Evolutionary conservation across 1,140 invertebrate species (phyloP), one percentile per base, ranked within the genome.

Genomic region (Rhagoletis pomonella): DNA sequence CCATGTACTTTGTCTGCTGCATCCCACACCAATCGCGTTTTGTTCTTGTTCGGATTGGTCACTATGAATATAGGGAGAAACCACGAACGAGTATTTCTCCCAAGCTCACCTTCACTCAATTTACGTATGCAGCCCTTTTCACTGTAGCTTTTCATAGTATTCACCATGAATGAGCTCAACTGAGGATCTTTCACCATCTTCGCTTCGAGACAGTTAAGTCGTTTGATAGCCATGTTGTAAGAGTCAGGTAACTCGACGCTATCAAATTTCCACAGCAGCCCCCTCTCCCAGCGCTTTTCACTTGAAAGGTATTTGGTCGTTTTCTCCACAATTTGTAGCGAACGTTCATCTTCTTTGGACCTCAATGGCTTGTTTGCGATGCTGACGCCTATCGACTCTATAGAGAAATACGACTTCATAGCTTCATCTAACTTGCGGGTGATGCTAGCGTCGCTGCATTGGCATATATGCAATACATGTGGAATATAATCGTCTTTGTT

Each of bases 1-100:
- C 90, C 89, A 17, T 88, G 85, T 0, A 87, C 29, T 47, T 87
- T 89, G 0, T 90, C 89, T 1, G 92, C 90, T 0, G 91, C 93
- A 87, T 93, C 92, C 85, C 90, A 90, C 0, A 93, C 91, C 5
- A 67, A 47, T 0, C 85, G 85, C 3, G 60, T 86, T 86, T 86
- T 86, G 4, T 50, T 86, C 64, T 86, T 86, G 19, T 86, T 86
- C n/a, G 14, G 17, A 65, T 86, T 86, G 6, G 44, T 86, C 1
- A 86, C 85, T 4, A 42, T 65, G 42, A 67, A 86, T 6, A 86
- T 86, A 12, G 85, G 85, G 1, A 86, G 47, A n/a, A 64, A 86
- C 39, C 85, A 86, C 2, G 85, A 86, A 39, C 47, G 64, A 55
- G 47, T 19, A 67, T 47, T 14, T 9, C 5, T 14, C 42, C 1